These are phyloP conservation scores for Bursaphelenchus okinawaensis DNA, from an alignment of 2,888 invertebrate genomes.

Conservation along the genomic window DNA sequence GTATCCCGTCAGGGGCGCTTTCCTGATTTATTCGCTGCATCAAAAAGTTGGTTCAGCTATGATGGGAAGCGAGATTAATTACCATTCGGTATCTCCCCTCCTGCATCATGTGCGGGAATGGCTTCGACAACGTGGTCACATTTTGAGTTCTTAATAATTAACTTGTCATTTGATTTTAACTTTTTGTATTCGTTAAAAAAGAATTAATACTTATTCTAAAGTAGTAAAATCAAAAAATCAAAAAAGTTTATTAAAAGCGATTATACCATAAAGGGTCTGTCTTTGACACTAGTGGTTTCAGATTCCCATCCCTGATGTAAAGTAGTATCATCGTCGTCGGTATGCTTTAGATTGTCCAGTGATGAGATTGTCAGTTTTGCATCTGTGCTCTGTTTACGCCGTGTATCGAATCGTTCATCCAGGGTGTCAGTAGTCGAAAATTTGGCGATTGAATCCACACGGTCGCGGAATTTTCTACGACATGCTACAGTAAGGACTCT, in stretches of 20 bases:
- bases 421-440: background rate
- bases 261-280: background rate
- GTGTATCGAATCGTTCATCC: background rate
- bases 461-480: slow-evolving; percentile 22
- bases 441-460: background rate
- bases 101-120: background rate
- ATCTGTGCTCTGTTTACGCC: background rate
- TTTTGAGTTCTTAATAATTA: background rate
- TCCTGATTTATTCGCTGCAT: background rate
- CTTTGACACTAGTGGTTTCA: background rate
- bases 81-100: background rate
- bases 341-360: background rate
- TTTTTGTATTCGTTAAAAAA: background rate
- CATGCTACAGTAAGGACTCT: slow-evolving; percentile 33
- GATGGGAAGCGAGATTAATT: background rate
- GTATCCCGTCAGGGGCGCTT: background rate
- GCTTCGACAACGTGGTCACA: background rate
- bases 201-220: background rate
- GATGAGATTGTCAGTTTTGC: background rate
- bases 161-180: background rate
- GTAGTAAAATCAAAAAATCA: background rate
- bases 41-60: background rate
- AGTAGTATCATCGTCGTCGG: background rate
- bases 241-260: too few relatives aligned
- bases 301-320: background rate